Conservation (phyloP, 2,888 invertebrate genomes). For the Mythimna vitellina region DNA sequence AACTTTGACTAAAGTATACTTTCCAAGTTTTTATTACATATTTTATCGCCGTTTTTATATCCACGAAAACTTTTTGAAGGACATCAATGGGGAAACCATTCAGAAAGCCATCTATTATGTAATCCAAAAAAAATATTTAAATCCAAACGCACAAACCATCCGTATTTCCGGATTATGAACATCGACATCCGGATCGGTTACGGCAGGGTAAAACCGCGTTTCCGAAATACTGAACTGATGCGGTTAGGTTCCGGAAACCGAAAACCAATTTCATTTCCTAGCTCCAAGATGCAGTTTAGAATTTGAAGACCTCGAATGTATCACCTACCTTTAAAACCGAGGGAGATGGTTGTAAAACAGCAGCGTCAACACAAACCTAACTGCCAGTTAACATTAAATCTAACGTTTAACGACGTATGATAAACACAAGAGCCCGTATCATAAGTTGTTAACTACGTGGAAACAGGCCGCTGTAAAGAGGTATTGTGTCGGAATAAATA, state of each 20-base stretch:
- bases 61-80: constrained; percentile 25
- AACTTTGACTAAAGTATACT: constrained; percentile 31
- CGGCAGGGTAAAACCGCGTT: constrained; percentile 27
- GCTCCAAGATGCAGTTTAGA: not conserved
- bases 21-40: constrained; percentile 26
- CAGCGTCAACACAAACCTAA: constrained; percentile 41
- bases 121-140: constrained; percentile 15
- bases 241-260: constrained; percentile 2
- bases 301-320: constrained; percentile 4
- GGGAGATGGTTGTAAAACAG: constrained; percentile 8
- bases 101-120: constrained; percentile 10
- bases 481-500: constrained; percentile 61
- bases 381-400: constrained; percentile 45
- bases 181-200: constrained; percentile 23
- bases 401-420: constrained; percentile 52
- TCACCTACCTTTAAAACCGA: not conserved
- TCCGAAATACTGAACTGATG: constrained; percentile 10
- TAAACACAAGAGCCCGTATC: constrained; percentile 48
- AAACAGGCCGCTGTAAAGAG: constrained; percentile 51
- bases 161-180: constrained; percentile 16
- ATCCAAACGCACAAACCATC: constrained; percentile 12
- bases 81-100: constrained; percentile 1
- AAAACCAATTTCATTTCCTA: constrained; percentile 9
- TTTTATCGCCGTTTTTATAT: constrained; percentile 30
- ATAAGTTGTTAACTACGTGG: constrained; percentile 55